A percentile compares a stretch with the other conserved stretches of the same genome.
Conservation (phyloP, 2,113 vertebrate species). For the Parotia lawesii region DNA sequence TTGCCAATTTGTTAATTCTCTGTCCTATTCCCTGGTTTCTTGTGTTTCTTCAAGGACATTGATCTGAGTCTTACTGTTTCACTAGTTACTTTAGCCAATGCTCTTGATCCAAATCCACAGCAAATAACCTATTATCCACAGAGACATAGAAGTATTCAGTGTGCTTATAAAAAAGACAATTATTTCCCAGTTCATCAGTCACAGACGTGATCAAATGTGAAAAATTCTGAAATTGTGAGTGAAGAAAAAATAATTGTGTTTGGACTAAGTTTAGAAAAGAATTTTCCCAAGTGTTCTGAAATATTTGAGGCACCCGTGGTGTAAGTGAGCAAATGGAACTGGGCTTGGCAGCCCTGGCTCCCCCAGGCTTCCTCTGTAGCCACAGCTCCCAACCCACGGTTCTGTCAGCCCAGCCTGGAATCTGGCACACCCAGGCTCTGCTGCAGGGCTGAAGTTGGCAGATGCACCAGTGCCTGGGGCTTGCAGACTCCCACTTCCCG, state of each 20-base stretch:
- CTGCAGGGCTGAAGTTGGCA: neutral
- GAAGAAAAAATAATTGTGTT: constrained; percentile 9
- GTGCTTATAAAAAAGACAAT: neutral
- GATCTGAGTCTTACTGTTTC: constrained; percentile 11
- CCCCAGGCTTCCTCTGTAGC: neutral
- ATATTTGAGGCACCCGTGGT: neutral
- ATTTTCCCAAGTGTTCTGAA: neutral
- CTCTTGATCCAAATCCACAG: constrained; percentile 39
- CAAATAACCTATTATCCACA: constrained; percentile 44
- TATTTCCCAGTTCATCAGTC: constrained; percentile 39
- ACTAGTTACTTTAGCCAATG: neutral
- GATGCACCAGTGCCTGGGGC: rapidly evolving
- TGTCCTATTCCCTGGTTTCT: neutral
- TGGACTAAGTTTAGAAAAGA: constrained; percentile 14
- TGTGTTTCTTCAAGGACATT: constrained; percentile 29
- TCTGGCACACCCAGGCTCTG: neutral
- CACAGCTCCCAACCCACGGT: neutral
- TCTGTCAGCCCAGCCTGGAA: neutral
- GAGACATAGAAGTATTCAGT: constrained; percentile 6
- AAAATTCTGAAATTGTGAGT: constrained; percentile 35
- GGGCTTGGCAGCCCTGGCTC: neutral
- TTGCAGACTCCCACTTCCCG: neutral
- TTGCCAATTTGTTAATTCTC: constrained; percentile 2
- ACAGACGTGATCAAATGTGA: neutral
- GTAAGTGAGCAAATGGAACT: neutral